Evolutionary conservation across 2,113 vertebrate species (phyloP), one percentile per base, ranked within the genome.

Genomic region (Tapirus terrestris): DNA sequence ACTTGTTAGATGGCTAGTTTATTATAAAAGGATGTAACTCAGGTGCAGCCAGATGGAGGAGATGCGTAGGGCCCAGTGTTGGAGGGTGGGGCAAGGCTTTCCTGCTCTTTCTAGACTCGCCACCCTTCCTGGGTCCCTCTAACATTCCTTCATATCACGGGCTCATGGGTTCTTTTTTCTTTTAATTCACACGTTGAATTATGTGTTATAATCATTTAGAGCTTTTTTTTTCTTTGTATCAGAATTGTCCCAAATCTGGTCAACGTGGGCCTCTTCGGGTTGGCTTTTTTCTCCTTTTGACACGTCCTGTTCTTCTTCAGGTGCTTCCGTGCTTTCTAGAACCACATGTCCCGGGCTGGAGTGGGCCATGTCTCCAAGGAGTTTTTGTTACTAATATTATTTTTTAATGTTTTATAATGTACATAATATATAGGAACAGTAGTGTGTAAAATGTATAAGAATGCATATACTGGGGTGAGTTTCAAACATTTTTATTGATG

Each of bases 101-200:
- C 23, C 0, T 8, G 11, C 56, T 65, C 33, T 63, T 23, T 11
- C 23, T 3, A 0, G 68, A n/a, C 5, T 6, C 8, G 33, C 39
- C 5, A 12, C n/a, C 3, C 1, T 18, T 4, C 4, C 45, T 48
- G 36, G 2, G 7, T 25, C n/a, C 31, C 45, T 8, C 58, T 5
- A 8, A 1, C 14, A 1, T 77, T 60, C 60, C 48, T 43, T 53
- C 58, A 5, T 58, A 8, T 33, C 36, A 13, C 0, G 4, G n/a
- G 8, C 58, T 43, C 60, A 10, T 5, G n/a, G 16, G 25, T 76
- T 61, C n/a, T 43, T 84, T 58, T 61, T 77, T 43, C 72, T 76
- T 56, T 67, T 76, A 7, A 76, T 61, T 11, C 53, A 51, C 60
- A 58, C 8, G 27, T 43, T 13, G 60, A 23, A 27, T 58, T 67